phyloP scores from a whole-genome alignment of 2,888 invertebrate species.

The Plemyria rubiginata region DNA sequence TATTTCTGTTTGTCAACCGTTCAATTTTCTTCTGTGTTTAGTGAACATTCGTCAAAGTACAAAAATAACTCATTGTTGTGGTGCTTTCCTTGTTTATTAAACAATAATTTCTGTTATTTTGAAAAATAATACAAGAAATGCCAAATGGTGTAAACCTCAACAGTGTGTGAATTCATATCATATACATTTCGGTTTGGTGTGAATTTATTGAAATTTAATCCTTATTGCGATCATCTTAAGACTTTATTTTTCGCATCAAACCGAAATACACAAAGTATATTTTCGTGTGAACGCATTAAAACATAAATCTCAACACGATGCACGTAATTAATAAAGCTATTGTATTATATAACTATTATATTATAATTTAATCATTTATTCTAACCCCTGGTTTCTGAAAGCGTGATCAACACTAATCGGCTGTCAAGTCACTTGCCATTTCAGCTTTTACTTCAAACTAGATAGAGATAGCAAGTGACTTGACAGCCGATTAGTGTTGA shows the following conservation, averaged over 20 bases:
- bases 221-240: too few species aligned
- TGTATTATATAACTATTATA: too few species aligned
- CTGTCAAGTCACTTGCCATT: too few species aligned
- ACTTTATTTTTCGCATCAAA: not conserved
- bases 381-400: too few species aligned
- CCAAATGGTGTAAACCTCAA: not conserved
- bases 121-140: not conserved
- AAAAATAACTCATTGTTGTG: conserved; percentile 1
- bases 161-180: not conserved
- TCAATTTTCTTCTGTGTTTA: not conserved
- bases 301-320: not conserved
- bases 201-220: not conserved
- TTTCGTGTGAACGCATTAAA: conserved; percentile 4
- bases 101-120: not conserved
- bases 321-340: too few species aligned
- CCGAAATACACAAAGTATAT: not conserved
- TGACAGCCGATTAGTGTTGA: too few species aligned
- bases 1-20: not conserved
- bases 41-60: conserved; percentile 2
- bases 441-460: too few species aligned
- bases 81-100: conserved; percentile 1
- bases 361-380: too few species aligned
- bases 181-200: conserved; percentile 17
- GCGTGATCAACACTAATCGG: too few species aligned
- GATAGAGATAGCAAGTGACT: too few species aligned